These are phyloP conservation scores for Oscheius sp. DNA, from an alignment of 1,140 invertebrate species.

Conservation along the genomic window DNA sequence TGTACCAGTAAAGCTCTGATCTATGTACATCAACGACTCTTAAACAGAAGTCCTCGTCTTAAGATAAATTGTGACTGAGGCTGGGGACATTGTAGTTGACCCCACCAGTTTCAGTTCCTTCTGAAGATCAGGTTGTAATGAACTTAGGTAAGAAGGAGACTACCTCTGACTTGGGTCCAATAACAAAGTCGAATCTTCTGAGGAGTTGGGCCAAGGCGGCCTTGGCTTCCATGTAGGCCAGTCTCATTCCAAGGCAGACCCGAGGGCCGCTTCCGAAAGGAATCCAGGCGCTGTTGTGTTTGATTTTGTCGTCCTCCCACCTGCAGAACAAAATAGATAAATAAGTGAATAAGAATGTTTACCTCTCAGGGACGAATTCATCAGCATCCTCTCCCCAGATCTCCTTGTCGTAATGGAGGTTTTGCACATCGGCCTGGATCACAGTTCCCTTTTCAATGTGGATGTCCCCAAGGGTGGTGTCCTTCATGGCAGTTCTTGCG, in stretches of 20 bases:
- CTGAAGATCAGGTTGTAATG: not conserved
- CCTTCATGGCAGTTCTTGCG: constrained; percentile 33
- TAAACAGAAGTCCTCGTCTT: not conserved
- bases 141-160: not conserved
- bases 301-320: constrained; percentile 33
- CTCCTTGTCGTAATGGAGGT: constrained; percentile 54
- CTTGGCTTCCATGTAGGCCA: constrained; percentile 62
- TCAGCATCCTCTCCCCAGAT: constrained; percentile 57
- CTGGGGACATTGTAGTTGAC: constrained; percentile 11
- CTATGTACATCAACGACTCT: not conserved
- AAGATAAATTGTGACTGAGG: constrained; percentile 14
- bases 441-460: constrained; percentile 49
- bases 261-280: constrained; percentile 64
- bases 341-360: not conserved
- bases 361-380: constrained; percentile 60
- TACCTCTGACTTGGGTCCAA: constrained; percentile 47
- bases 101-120: not conserved
- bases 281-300: constrained; percentile 54
- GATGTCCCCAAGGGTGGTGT: constrained; percentile 46
- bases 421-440: constrained; percentile 49
- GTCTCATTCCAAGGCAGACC: constrained; percentile 63
- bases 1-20: too few relatives aligned
- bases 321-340: not conserved
- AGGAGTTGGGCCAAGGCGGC: constrained; percentile 57
- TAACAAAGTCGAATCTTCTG: constrained; percentile 48